Base-by-base conservation (phyloP, 2,797 vertebrate species). In the Melanotaenia pygmaea region DNA sequence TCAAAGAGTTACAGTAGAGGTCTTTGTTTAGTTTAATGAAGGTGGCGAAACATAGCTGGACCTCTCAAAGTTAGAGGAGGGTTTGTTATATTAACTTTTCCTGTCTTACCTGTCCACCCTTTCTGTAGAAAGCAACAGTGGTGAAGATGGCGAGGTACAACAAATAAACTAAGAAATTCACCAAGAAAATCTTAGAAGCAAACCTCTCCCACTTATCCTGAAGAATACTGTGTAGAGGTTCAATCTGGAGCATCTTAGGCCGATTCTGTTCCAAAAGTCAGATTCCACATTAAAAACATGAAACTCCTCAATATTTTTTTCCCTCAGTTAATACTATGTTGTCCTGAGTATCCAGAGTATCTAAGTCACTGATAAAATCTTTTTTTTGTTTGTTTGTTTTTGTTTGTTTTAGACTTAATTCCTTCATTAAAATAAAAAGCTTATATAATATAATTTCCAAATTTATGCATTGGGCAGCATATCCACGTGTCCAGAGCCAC, bases 191-290 rank as follows among this genome's bases (percentile, higher is more conserved):
- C 47, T 93, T 93, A 67, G 94, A 94, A 40, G 95, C 96, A 43
- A 95, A 98, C 10, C 91, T 86, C 62, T 96, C 90, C 97, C 96
- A 99, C 77, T 98, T 98, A 66, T 97, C 95, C 77, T 96, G 88
- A 45, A 98, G 91, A 11, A 98, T 92, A 68, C 94, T 94, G 81
- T 92, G 94, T 0, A 99, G 94, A 0, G 95, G 96, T 35, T 98
- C 96, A 30, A 98, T 91, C 84, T 96, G 81, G 5, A 99, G 95
- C 96, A 99, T 97, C 86, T 96, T 95, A 0, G 96, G 96, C n/a
- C 95, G 96, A 82, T 97, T 97, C 97, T 98, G 85, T 72, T 43
- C 51, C 0, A 43, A 68, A 64, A 34, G 24, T 40, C 5, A 62
- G 43, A 8, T 54, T 64, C 4, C 1, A 16, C n/a, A 40, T 16